Conservation (phyloP, 2,797 vertebrate genomes). For the Phyllotis vaccarum region DNA sequence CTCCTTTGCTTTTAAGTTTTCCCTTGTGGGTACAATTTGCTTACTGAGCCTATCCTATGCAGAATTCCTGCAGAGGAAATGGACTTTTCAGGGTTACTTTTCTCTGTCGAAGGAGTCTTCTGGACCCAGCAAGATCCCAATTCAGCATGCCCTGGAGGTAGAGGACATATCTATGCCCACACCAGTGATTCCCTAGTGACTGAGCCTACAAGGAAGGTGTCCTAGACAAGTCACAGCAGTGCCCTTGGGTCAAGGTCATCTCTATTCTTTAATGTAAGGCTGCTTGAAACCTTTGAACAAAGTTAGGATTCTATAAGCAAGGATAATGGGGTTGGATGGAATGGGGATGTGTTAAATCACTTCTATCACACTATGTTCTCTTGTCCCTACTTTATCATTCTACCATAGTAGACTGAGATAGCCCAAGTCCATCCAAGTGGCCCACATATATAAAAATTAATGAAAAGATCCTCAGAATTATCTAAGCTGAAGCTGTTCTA, state of each 20-base stretch:
- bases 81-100: background rate
- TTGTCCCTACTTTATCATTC: background rate
- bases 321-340: background rate
- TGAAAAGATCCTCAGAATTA: background rate
- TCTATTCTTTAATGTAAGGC: background rate
- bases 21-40: background rate
- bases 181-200: background rate
- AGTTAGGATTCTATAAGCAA: background rate
- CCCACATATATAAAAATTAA: background rate
- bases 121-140: background rate
- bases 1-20: slow-evolving; percentile 12
- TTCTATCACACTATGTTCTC: background rate
- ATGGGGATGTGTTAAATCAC: background rate
- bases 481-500: background rate
- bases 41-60: background rate
- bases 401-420: background rate
- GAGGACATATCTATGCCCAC: background rate
- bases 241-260: background rate
- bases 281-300: background rate
- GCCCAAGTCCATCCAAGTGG: background rate
- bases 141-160: background rate
- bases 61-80: background rate
- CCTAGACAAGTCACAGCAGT: background rate
- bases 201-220: background rate
- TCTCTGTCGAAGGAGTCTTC: background rate